Evolutionary conservation across 2,888 invertebrate species (phyloP).

Genomic region (Trichopoda pennipes): DNA sequence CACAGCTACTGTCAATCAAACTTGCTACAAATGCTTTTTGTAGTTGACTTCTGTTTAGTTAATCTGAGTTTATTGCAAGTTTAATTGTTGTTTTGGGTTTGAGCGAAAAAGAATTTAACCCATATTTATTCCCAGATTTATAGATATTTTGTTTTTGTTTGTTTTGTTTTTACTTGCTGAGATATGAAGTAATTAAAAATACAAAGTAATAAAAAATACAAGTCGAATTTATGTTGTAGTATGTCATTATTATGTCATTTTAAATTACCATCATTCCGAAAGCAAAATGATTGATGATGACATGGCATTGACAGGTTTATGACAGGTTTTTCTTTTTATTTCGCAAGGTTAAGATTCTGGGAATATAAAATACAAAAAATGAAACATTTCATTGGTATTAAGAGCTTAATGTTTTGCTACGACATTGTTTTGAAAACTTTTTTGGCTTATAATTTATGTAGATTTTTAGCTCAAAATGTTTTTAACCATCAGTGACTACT

Average conservation of each 20-base stretch:
- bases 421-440: too few relatives aligned
- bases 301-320: background rate
- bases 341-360: background rate
- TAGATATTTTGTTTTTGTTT: background rate
- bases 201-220: constrained; percentile 4
- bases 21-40: constrained; percentile 1
- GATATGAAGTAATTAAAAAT: background rate
- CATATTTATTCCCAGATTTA: constrained; percentile 34
- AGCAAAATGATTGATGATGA: constrained; percentile 35
- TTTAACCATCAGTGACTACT: too few relatives aligned
- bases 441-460: too few relatives aligned
- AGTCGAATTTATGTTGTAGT: constrained; percentile 1
- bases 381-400: too few relatives aligned
- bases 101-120: constrained; percentile 4
- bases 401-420: too few relatives aligned
- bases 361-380: background rate
- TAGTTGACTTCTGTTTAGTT: background rate
- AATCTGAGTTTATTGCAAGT: constrained; percentile 3
- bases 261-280: background rate
- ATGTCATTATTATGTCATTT: constrained; percentile 27
- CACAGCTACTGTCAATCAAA: background rate
- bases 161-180: background rate
- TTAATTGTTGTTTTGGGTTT: background rate
- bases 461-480: too few relatives aligned
- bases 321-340: background rate